Conservation (phyloP, 1,140 invertebrate species). For the Acromyrmex heyeri region DNA sequence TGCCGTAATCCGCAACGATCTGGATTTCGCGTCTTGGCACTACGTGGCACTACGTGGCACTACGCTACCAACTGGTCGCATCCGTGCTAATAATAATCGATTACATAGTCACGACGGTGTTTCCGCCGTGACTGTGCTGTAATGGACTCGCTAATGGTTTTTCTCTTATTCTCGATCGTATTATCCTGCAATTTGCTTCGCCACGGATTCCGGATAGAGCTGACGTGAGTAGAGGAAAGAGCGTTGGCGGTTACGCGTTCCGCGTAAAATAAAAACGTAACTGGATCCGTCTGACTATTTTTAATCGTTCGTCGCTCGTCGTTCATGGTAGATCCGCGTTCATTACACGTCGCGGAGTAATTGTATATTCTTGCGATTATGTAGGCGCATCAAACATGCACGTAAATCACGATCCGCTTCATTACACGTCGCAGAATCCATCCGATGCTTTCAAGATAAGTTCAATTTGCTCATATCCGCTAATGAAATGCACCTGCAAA, state of each 20-base stretch:
- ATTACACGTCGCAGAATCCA: constrained; percentile 44
- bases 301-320: constrained; percentile 27
- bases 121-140: constrained; percentile 27
- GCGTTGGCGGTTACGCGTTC: constrained; percentile 42
- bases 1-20: constrained; percentile 46
- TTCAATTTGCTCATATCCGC: constrained; percentile 49
- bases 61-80: constrained; percentile 6
- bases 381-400: not conserved
- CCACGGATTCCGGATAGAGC: constrained; percentile 16
- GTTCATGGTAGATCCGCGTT: constrained; percentile 39
- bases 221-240: constrained; percentile 11
- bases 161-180: constrained; percentile 27
- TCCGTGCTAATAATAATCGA: constrained; percentile 63
- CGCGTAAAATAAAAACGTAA: constrained; percentile 71
- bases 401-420: constrained; percentile 49
- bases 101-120: constrained; percentile 39
- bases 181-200: constrained; percentile 14
- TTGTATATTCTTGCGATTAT: constrained; percentile 45
- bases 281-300: constrained; percentile 70
- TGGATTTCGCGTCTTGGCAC: constrained; percentile 68
- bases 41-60: constrained; percentile 66
- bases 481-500: constrained; percentile 47
- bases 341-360: constrained; percentile 12
- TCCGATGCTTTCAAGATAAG: constrained; percentile 38
- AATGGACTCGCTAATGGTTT: constrained; percentile 39